Base-by-base conservation (phyloP, 2,113 vertebrate genomes). In the Zingel zingel region DNA sequence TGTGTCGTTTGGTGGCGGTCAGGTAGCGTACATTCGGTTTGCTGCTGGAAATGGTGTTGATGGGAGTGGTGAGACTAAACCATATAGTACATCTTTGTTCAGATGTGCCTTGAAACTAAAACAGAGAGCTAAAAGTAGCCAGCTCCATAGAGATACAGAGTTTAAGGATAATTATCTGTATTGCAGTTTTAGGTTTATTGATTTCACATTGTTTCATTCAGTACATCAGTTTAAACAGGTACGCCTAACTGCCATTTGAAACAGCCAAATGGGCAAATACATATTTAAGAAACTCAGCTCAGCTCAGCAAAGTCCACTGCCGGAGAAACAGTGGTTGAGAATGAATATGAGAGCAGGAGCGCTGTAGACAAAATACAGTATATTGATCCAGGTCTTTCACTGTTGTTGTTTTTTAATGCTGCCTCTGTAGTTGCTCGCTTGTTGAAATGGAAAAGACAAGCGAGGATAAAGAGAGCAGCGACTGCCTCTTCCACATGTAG, bases 361-460 rank as follows among this genome's bases (percentile, higher is more conserved):
- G 8, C 30, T 2, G 3, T 58, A 69, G 69, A 81, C 51, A 57
- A 62, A 82, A 84, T 58, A 27, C 27, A 27, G 27, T 27, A 86
- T 61, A 76, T 77, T 79, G 59, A 5, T 47, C 13, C 36, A 27
- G 48, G 19, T 69, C 14, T 69, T 25, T 61, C 7, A 21, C 7
- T 19, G 50, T 23, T 11, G 30, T 7, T 39, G 6, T 73, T 36
- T 51, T 18, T 10, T 45, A 7, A 50, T 19, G 21, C 65, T 65
- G 57, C 48, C 50, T 81, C 43, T 72, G 62, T 65, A 59, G 66
- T 59, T 53, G 54, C 63, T 45, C 15, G 9, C 25, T 45, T 74
- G 71, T 82, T 79, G 59, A 84, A 67, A 36, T 45, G 33, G 25
- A 69, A 67, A 51, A 65, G 30, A 76, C 23, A 61, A 43, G 57